Conservation (phyloP, 2,888 invertebrate species). For the Eustalomyia histrio region DNA sequence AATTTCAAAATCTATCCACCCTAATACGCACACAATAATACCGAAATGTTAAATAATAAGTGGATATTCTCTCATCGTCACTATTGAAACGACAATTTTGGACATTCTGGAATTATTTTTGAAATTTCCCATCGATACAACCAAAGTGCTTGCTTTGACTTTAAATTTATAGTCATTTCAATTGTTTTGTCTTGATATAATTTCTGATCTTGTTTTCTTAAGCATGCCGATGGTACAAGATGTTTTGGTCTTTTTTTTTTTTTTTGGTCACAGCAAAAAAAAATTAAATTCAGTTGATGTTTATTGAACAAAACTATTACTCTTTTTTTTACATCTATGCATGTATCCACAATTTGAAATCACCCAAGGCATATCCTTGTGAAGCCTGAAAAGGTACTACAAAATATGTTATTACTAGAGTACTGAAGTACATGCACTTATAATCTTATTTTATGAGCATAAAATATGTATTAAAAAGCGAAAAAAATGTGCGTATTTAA, state of each 20-base stretch:
- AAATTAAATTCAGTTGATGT: neutral
- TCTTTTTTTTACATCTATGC: neutral
- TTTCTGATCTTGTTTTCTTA: neutral
- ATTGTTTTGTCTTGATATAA: neutral
- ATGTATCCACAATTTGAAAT: neutral
- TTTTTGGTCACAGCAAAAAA: neutral
- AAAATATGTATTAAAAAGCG: no score
- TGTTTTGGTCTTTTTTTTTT: neutral
- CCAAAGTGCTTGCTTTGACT: neutral
- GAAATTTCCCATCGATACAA: neutral
- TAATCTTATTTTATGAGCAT: no score
- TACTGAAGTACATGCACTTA: no score
- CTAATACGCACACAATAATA: neutral
- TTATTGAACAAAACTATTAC: neutral
- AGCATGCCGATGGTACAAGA: neutral
- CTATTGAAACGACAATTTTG: slow-evolving; percentile 3
- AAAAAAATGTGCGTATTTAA: no score
- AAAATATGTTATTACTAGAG: no score
- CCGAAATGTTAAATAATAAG: neutral
- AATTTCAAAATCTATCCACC: no score
- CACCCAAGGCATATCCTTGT: no score
- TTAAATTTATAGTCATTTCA: slow-evolving; percentile 2
- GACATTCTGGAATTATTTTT: slow-evolving; percentile 3
- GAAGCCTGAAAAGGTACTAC: no score
- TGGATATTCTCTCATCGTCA: neutral